Conservation (phyloP, 2,888 invertebrate species). For the Hanleya hanleyi region DNA sequence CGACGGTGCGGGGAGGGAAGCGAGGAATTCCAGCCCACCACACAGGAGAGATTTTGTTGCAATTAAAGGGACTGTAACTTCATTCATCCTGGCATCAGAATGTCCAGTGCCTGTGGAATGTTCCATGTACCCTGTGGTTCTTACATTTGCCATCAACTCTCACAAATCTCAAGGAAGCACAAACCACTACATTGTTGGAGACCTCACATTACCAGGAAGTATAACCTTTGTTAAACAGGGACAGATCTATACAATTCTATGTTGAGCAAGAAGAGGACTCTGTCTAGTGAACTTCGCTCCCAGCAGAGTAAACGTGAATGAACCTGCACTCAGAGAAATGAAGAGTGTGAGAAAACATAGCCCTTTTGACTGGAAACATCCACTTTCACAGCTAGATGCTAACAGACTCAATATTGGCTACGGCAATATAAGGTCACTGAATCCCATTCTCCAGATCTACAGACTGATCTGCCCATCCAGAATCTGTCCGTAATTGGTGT, state of each 20-base stretch:
- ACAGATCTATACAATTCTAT: slow-evolving; percentile 7
- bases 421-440: not conserved
- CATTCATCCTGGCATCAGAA: not conserved
- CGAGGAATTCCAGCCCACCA: slow-evolving; percentile 1
- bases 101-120: slow-evolving; percentile 7
- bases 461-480: not conserved
- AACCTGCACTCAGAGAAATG: not conserved
- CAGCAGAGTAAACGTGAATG: not conserved
- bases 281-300: slow-evolving; percentile 1
- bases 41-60: not conserved
- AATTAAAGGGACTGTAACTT: not conserved
- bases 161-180: slow-evolving; percentile 9
- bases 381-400: not conserved
- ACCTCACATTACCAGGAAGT: not conserved
- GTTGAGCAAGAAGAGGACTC: slow-evolving; percentile 1
- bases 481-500: not conserved
- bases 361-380: slow-evolving; percentile 3
- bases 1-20: not conserved
- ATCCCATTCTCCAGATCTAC: not conserved
- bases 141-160: not conserved
- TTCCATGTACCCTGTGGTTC: slow-evolving; percentile 6
- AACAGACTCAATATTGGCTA: not conserved
- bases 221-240: not conserved
- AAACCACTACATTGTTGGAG: not conserved
- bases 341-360: slow-evolving; percentile 5